Conservation (phyloP, 1,140 invertebrate species). For the Drosophila nasuta region DNA sequence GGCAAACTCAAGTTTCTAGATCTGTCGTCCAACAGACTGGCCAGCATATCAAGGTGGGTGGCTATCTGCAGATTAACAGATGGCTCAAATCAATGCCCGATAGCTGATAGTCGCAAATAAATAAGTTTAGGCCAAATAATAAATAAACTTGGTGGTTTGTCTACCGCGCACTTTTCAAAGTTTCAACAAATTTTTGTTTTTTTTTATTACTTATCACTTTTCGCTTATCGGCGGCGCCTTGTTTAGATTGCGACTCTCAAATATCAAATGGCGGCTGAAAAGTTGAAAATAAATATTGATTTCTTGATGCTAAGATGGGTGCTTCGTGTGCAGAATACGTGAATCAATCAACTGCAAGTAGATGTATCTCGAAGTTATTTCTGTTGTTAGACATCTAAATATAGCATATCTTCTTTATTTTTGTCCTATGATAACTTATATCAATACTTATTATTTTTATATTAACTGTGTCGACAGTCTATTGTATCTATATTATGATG, state of each 20-base stretch:
- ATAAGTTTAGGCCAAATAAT: conserved; percentile 29
- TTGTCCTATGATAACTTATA: too few species aligned
- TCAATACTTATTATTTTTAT: too few species aligned
- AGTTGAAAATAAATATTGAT: background rate
- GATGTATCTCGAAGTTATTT: too few species aligned
- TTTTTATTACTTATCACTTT: conserved; percentile 4
- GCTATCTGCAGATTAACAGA: conserved; percentile 65
- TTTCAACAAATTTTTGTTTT: background rate
- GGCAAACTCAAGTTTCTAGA: conserved; percentile 85
- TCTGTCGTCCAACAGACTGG: conserved; percentile 85
- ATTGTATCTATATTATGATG: too few species aligned
- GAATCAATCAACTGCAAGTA: background rate
- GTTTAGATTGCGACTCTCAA: conserved; percentile 4
- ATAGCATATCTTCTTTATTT: too few species aligned
- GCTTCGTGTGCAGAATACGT: background rate
- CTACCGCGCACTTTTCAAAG: background rate
- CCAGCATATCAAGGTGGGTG: conserved; percentile 65
- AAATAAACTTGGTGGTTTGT: conserved; percentile 29
- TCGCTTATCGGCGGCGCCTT: conserved; percentile 21
- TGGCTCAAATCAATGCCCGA: conserved; percentile 69
- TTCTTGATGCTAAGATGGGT: background rate
- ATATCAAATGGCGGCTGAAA: conserved; percentile 9
- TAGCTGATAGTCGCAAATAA: background rate
- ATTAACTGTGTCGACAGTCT: too few species aligned
- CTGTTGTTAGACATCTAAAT: too few species aligned